Conservation (phyloP, 2,888 invertebrate species). For the Napeogenes sylphis region DNA sequence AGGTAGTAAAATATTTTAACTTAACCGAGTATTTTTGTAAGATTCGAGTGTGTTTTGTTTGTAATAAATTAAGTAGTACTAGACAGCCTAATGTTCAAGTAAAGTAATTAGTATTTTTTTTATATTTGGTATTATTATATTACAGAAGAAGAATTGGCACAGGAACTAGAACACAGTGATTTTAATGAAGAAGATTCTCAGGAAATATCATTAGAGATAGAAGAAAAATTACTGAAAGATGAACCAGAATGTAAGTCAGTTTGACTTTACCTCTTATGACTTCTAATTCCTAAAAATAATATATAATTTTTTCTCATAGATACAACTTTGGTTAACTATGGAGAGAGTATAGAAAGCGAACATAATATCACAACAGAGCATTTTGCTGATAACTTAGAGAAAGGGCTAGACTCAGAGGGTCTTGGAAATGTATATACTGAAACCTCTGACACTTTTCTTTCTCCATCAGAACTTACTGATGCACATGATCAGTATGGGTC, state of each 20-base stretch:
- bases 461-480: constrained; percentile 56
- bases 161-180: constrained; percentile 71
- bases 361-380: constrained; percentile 51
- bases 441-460: constrained; percentile 51
- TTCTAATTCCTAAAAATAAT: neutral
- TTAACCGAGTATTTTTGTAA: too few species aligned
- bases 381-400: constrained; percentile 59
- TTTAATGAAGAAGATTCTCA: constrained; percentile 71
- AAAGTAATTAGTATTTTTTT: neutral
- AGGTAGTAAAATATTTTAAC: constrained; percentile 42
- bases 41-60: neutral
- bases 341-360: constrained; percentile 51
- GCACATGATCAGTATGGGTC: constrained; percentile 60
- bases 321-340: constrained; percentile 68
- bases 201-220: constrained; percentile 70
- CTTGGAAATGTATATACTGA: constrained; percentile 69
- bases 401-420: constrained; percentile 60
- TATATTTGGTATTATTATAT: constrained; percentile 23
- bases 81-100: neutral
- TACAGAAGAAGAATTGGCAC: constrained; percentile 67
- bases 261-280: neutral
- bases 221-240: constrained; percentile 71
- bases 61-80: neutral
- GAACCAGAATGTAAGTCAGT: constrained; percentile 64
- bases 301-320: constrained; percentile 39